A percentile compares a stretch with the other conserved stretches of the same genome.
Evolutionary conservation across 1,140 invertebrate species (phyloP).

Genomic region (Akabosia matsudoensis): DNA sequence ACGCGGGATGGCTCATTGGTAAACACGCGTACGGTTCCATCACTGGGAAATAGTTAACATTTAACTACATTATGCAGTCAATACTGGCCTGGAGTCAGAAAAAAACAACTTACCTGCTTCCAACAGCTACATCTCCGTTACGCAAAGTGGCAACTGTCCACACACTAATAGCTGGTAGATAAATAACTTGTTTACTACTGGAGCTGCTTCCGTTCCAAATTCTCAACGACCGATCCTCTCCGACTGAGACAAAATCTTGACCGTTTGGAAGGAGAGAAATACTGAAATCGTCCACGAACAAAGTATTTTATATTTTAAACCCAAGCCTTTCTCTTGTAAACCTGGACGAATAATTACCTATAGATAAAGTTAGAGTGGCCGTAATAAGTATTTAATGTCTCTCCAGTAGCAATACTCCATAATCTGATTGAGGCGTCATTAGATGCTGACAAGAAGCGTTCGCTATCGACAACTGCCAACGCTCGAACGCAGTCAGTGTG

Average conservation of each 20-base stretch:
- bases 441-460: slow-evolving; percentile 78
- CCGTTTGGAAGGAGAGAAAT: slow-evolving; percentile 62
- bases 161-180: slow-evolving; percentile 78
- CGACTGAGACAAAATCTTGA: slow-evolving; percentile 66
- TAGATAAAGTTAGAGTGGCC: slow-evolving; percentile 72
- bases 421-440: slow-evolving; percentile 83
- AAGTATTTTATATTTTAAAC: not conserved
- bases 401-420: slow-evolving; percentile 72
- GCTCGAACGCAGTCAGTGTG: slow-evolving; percentile 89
- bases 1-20: slow-evolving; percentile 64
- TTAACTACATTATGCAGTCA: not conserved
- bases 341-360: too few species aligned
- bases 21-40: slow-evolving; percentile 82
- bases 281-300: slow-evolving; percentile 49
- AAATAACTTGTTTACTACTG: slow-evolving; percentile 64
- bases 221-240: slow-evolving; percentile 83
- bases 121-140: slow-evolving; percentile 88
- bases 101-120: slow-evolving; percentile 60
- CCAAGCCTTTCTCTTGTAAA: too few species aligned
- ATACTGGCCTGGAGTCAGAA: not conserved
- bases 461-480: slow-evolving; percentile 63
- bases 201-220: slow-evolving; percentile 68
- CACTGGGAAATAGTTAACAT: slow-evolving; percentile 59
- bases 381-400: slow-evolving; percentile 71
- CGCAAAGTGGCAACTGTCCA: slow-evolving; percentile 77